Evolutionary conservation across 2,888 invertebrate genomes (phyloP).

Genomic region (Hemithea aestivaria): DNA sequence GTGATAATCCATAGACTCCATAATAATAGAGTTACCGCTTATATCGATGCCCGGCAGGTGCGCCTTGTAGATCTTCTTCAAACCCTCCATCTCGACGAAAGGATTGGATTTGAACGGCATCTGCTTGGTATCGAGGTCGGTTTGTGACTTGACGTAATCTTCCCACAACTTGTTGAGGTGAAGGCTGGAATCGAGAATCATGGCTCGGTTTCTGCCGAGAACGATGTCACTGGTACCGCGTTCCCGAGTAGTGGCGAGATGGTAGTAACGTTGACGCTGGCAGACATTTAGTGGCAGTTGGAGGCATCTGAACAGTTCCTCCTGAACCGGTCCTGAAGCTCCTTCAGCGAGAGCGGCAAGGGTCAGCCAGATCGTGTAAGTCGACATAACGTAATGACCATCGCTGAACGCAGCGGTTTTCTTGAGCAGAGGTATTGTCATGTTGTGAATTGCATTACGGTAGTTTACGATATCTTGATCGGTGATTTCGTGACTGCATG

Average conservation of each 20-base stretch:
- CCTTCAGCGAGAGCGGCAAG: conserved; percentile 37
- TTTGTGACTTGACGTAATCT: neutral
- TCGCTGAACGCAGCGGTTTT: conserved; percentile 4
- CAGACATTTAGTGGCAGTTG: too few relatives aligned
- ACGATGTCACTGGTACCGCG: conserved; percentile 26
- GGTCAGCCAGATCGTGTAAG: conserved; percentile 33
- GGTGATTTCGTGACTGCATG: too few relatives aligned
- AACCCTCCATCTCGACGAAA: conserved; percentile 5
- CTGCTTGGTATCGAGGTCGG: neutral
- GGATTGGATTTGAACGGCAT: conserved; percentile 23
- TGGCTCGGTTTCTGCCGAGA: conserved; percentile 20
- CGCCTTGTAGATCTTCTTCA: conserved; percentile 18
- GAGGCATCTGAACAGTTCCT: too few relatives aligned
- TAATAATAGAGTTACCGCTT: conserved; percentile 30
- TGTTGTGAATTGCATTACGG: conserved; percentile 3
- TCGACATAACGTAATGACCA: conserved; percentile 33
- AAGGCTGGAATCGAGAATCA: conserved; percentile 26
- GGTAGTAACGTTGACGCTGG: conserved; percentile 29
- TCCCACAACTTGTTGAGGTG: conserved; percentile 25
- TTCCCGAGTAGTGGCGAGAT: conserved; percentile 30
- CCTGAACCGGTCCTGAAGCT: too few relatives aligned
- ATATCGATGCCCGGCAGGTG: conserved; percentile 15
- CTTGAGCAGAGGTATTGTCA: conserved; percentile 3
- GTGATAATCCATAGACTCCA: conserved; percentile 34
- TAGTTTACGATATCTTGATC: too few relatives aligned